Evolutionary conservation across 2,888 invertebrate genomes (phyloP).

Genomic region (Teinopalpus imperialis): DNA sequence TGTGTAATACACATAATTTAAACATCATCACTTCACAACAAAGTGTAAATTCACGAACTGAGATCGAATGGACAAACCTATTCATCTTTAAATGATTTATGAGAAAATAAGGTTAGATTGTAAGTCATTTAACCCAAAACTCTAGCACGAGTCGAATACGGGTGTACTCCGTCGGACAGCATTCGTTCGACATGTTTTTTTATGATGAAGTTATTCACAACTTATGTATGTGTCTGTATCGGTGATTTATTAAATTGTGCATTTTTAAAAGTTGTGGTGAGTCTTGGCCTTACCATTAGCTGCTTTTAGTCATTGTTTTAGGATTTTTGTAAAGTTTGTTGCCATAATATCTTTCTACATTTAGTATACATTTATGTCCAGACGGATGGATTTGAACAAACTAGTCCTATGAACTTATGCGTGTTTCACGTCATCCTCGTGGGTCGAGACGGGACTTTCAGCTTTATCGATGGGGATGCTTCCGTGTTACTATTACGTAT

Average conservation of each 20-base stretch:
- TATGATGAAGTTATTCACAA: conserved; percentile 80
- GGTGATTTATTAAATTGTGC: conserved; percentile 80
- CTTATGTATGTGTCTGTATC: conserved; percentile 81
- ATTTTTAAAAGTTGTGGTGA: conserved; percentile 76
- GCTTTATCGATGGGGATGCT: conserved; percentile 48
- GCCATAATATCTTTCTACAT: conserved; percentile 82
- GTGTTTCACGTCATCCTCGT: conserved; percentile 50
- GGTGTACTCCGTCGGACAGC: no score
- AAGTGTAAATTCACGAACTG: conserved; percentile 80
- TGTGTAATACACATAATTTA: conserved; percentile 76
- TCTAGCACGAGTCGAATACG: conserved; percentile 65
- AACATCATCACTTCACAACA: conserved; percentile 75
- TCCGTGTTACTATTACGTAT: conserved; percentile 59
- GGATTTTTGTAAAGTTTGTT: conserved; percentile 82
- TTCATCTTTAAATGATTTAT: conserved; percentile 78
- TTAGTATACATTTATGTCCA: conserved; percentile 77
- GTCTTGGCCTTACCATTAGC: conserved; percentile 70
- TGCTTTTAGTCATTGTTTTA: conserved; percentile 82
- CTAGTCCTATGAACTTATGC: conserved; percentile 73
- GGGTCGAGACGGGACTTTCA: conserved; percentile 49
- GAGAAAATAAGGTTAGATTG: conserved; percentile 77
- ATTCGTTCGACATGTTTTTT: conserved; percentile 75
- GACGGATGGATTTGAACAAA: conserved; percentile 78
- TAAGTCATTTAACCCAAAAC: conserved; percentile 82
- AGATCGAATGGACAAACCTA: conserved; percentile 77